Conservation (phyloP, 2,113 vertebrate species). For the rabbit (Oryctolagus cuniculus) region DNA sequence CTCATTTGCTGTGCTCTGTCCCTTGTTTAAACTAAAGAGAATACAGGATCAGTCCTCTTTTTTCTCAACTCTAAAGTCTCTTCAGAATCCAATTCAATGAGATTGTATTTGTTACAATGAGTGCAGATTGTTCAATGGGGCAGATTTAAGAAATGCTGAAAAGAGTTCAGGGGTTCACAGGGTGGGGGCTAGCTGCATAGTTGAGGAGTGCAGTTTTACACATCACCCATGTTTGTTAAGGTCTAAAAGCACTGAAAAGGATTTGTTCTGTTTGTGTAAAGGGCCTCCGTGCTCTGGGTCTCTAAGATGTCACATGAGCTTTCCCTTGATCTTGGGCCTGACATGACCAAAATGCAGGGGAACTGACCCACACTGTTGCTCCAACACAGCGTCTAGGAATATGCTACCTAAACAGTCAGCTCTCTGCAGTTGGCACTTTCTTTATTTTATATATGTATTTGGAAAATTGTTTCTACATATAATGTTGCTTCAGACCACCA, state of each 20-base stretch:
- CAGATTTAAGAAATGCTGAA: conserved; percentile 77
- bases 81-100: conserved; percentile 77
- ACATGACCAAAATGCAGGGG: conserved; percentile 68
- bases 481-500: conserved; percentile 61
- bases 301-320: conserved; percentile 73
- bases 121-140: conserved; percentile 75
- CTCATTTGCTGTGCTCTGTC: conserved; percentile 63
- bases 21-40: conserved; percentile 74
- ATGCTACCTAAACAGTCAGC: conserved; percentile 9
- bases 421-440: conserved; percentile 24
- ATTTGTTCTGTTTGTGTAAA: conserved; percentile 83
- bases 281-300: conserved; percentile 80
- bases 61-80: conserved; percentile 69
- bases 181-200: conserved; percentile 30
- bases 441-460: conserved; percentile 58
- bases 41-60: conserved; percentile 75
- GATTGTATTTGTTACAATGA: conserved; percentile 80
- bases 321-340: conserved; percentile 79
- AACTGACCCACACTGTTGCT: conserved; percentile 62
- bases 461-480: conserved; percentile 57
- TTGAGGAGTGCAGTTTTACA: conserved; percentile 61
- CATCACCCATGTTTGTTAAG: conserved; percentile 78
- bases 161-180: conserved; percentile 59
- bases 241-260: conserved; percentile 79
- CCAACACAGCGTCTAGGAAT: conserved; percentile 53